phyloP scores from a whole-genome alignment of 1,140 invertebrate genomes.

The Drosophila jambulina region DNA sequence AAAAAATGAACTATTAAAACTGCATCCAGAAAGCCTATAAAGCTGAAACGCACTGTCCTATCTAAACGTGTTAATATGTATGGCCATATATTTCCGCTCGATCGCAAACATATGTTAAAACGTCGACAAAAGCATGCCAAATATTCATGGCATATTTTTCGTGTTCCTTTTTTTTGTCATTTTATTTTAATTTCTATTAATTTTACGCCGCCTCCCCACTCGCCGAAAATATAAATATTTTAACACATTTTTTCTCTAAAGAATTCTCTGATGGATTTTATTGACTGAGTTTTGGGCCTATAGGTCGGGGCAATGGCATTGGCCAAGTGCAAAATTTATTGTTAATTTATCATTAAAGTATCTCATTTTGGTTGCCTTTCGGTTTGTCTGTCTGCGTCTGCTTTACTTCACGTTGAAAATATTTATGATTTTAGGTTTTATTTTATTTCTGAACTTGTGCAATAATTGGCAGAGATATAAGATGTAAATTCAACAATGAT shows the following conservation, averaged over 20 bases:
- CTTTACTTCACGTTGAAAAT: conserved; percentile 28
- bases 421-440: conserved; percentile 53
- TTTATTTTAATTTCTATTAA: conserved; percentile 55
- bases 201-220: conserved; percentile 21
- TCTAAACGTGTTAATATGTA: conserved; percentile 31
- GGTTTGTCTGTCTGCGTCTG: conserved; percentile 12
- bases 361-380: conserved; percentile 17
- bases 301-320: conserved; percentile 44
- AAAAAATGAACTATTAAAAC: background rate
- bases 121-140: conserved; percentile 58
- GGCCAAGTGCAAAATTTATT: conserved; percentile 71
- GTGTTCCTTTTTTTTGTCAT: conserved; percentile 22
- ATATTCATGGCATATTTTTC: conserved; percentile 55
- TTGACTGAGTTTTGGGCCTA: conserved; percentile 38
- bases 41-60: conserved; percentile 15
- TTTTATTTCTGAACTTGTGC: conserved; percentile 57
- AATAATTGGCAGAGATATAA: conserved; percentile 69
- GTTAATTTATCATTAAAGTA: conserved; percentile 58
- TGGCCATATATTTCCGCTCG: conserved; percentile 32
- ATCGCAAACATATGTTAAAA: conserved; percentile 67
- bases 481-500: conserved; percentile 53
- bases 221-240: conserved; percentile 25
- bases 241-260: conserved; percentile 36
- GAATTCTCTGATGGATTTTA: conserved; percentile 51
- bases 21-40: background rate